Conservation (phyloP, 1,140 invertebrate species). For the Drosophila micromelanica region DNA sequence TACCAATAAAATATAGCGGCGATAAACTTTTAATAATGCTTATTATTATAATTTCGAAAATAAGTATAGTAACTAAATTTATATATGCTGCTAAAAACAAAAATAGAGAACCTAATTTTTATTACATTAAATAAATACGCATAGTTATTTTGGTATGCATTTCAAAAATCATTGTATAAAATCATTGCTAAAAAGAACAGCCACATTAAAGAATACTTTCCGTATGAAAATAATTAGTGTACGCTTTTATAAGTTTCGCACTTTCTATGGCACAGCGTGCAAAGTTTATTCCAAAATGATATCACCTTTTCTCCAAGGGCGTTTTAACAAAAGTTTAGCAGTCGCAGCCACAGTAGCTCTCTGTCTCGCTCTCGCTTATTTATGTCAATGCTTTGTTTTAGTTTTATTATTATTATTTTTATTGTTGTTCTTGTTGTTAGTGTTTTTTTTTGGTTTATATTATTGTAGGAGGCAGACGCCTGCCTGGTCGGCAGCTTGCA, state of each 20-base stretch:
- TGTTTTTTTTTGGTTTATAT: neutral
- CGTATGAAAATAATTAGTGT: no score
- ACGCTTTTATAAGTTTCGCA: constrained; percentile 26
- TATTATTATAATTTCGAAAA: no score
- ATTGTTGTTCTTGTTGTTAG: constrained; percentile 18
- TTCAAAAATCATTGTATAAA: no score
- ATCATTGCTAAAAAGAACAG: no score
- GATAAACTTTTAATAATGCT: no score
- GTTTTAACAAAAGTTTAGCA: constrained; percentile 62
- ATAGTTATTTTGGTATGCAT: no score
- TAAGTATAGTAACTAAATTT: no score
- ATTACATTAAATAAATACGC: no score
- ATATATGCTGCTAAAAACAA: no score
- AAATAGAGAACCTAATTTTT: no score
- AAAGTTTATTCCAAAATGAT: constrained; percentile 26
- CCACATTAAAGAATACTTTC: neutral
- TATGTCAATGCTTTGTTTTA: constrained; percentile 80
- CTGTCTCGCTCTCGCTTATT: constrained; percentile 52
- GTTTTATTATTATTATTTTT: constrained; percentile 47
- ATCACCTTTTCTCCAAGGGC: constrained; percentile 55
- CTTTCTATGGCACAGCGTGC: constrained; percentile 7
- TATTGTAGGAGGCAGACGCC: constrained; percentile 26
- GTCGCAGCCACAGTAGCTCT: constrained; percentile 49
- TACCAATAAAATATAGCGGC: no score
- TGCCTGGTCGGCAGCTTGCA: constrained; percentile 55